These are phyloP conservation scores for Coranthus polyacanthus DNA, from an alignment of 2,797 vertebrate genomes.

Conservation along the genomic window DNA sequence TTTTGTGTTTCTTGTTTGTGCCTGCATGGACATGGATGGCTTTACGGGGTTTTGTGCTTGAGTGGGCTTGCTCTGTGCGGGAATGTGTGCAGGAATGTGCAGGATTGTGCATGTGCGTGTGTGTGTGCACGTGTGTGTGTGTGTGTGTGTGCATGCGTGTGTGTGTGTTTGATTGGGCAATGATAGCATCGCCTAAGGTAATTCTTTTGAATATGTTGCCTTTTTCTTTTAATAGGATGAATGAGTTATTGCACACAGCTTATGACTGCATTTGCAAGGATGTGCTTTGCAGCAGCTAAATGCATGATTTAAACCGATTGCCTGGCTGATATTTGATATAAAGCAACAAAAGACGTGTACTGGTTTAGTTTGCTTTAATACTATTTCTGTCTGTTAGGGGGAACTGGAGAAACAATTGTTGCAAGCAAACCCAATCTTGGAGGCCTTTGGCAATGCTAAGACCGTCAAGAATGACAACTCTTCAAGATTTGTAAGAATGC, in stretches of 20 bases:
- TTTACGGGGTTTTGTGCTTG: constrained; percentile 38
- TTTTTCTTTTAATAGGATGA: constrained; percentile 4
- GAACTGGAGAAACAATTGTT: constrained; percentile 97
- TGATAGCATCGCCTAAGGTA: constrained; percentile 31
- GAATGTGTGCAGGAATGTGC: constrained; percentile 60
- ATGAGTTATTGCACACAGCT: not conserved
- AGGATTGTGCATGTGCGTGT: too few species aligned
- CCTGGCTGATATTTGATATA: not conserved
- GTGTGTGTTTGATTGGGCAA: constrained; percentile 35
- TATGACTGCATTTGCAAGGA: not conserved
- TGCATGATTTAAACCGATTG: constrained; percentile 31
- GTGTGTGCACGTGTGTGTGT: constrained; percentile 9
- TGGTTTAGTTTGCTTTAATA: not conserved
- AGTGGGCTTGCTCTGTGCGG: constrained; percentile 56
- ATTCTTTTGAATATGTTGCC: constrained; percentile 29
- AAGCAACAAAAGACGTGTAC: not conserved
- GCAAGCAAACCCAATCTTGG: constrained; percentile 98
- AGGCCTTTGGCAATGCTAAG: constrained; percentile 98
- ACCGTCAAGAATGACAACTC: constrained; percentile 99
- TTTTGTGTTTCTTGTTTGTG: constrained; percentile 45
- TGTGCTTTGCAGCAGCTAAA: constrained; percentile 14
- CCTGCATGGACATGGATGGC: constrained; percentile 54
- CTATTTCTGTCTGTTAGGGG: constrained; percentile 82
- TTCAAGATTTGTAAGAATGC: constrained; percentile 93
- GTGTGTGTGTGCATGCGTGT: constrained; percentile 11